These are phyloP conservation scores for pig (Sus scrofa) DNA, from an alignment of 2,113 vertebrate genomes.

Conservation along the genomic window DNA sequence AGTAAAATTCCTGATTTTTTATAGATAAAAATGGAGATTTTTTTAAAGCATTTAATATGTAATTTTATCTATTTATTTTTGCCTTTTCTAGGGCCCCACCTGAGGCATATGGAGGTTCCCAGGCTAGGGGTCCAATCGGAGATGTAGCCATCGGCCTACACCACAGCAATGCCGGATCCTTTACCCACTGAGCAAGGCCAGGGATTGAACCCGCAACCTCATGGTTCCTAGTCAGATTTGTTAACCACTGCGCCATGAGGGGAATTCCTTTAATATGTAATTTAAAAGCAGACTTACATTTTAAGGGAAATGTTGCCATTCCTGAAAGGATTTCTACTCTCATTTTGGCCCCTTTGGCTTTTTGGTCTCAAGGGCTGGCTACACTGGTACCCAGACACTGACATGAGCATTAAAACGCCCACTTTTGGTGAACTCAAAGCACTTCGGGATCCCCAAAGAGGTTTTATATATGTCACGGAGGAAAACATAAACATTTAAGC, in stretches of 20 bases:
- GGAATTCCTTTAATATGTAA: not conserved
- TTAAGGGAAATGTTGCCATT: slow-evolving; percentile 9
- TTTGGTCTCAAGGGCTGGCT: not conserved
- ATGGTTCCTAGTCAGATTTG: too few relatives aligned
- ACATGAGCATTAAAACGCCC: not conserved
- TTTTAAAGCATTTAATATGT: not conserved
- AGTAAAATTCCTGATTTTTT: not conserved
- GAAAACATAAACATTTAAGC: not conserved
- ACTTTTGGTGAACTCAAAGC: not conserved
- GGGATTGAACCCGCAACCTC: too few relatives aligned
- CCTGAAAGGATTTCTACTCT: not conserved
- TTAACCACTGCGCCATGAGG: too few relatives aligned
- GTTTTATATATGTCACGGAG: not conserved
- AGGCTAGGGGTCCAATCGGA: too few relatives aligned
- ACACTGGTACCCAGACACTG: not conserved
- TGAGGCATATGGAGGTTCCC: too few relatives aligned
- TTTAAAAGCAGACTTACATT: not conserved
- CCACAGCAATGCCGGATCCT: too few relatives aligned
- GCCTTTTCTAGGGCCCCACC: too few relatives aligned
- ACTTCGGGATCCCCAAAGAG: not conserved
- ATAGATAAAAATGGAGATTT: slow-evolving; percentile 11
- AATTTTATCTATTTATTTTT: too few relatives aligned
- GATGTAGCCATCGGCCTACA: too few relatives aligned
- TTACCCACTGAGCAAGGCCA: too few relatives aligned
- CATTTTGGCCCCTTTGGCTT: not conserved